A percentile compares a stretch with the other conserved stretches of the same genome.
Conservation (phyloP, 1,140 invertebrate species). For the Hirudo medicinalis region DNA sequence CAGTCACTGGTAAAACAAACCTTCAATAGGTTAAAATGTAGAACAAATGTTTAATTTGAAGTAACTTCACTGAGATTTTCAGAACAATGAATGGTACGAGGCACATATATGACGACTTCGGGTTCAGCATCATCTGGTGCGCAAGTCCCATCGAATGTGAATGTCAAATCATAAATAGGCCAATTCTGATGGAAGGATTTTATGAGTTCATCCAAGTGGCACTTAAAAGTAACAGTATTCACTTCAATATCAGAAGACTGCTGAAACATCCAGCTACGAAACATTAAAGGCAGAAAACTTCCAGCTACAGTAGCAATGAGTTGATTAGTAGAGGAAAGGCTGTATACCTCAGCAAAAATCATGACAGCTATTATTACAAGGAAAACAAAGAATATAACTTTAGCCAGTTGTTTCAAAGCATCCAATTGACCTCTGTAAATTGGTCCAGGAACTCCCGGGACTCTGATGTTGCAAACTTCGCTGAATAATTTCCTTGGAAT, state of each 20-base stretch:
- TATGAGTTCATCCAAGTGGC: conserved; percentile 38
- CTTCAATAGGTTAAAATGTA: too few relatives aligned
- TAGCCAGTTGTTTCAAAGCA: conserved; percentile 36
- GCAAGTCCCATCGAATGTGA: neutral
- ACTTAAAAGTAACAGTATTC: conserved; percentile 37
- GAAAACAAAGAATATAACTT: conserved; percentile 36
- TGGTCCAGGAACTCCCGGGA: conserved; percentile 36
- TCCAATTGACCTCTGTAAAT: conserved; percentile 35
- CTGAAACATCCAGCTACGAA: conserved; percentile 25
- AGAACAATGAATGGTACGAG: too few relatives aligned
- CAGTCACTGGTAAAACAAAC: too few relatives aligned
- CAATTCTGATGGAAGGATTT: conserved; percentile 36
- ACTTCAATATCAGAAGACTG: conserved; percentile 27
- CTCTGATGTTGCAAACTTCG: conserved; percentile 33
- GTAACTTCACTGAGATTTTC: too few relatives aligned
- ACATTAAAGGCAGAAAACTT: conserved; percentile 37
- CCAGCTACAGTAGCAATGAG: conserved; percentile 37
- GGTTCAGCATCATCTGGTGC: neutral
- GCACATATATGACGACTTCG: too few relatives aligned
- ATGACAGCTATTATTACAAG: conserved; percentile 39
- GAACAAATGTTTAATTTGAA: too few relatives aligned
- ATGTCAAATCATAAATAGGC: conserved; percentile 29
- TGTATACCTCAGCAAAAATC: conserved; percentile 36
- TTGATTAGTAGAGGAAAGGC: conserved; percentile 38
- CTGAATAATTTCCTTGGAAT: conserved; percentile 36